Percentiles rank a stretch among this genome's conserved stretches.
These are phyloP conservation scores for Anas platyrhynchos DNA, from an alignment of 2,113 vertebrate species.

Conservation along the genomic window DNA sequence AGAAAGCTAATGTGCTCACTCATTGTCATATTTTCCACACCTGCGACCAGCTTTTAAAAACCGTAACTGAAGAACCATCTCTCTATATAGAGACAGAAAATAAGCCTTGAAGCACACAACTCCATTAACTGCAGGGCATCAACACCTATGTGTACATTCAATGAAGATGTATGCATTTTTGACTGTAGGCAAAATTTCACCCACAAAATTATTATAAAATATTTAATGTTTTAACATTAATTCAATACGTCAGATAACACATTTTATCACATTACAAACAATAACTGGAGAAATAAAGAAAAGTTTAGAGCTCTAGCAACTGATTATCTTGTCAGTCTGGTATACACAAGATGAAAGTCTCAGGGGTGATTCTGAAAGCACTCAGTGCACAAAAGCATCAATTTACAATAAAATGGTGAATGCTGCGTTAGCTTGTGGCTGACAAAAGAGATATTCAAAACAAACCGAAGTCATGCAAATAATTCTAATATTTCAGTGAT, in stretches of 20 bases:
- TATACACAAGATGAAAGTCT: not conserved
- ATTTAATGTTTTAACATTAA: not conserved
- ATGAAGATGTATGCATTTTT: not conserved
- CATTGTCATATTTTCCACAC: not conserved
- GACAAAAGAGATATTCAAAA: not conserved
- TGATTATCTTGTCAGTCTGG: not conserved
- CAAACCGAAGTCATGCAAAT: not conserved
- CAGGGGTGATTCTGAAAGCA: not conserved
- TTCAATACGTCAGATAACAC: not conserved
- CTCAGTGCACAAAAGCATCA: not conserved
- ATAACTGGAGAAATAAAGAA: not conserved
- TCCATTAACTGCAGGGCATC: not conserved
- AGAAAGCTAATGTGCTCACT: not conserved
- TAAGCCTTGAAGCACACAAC: not conserved
- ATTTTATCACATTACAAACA: not conserved
- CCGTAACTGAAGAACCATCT: not conserved
- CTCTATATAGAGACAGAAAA: not conserved
- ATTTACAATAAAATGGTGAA: not conserved
- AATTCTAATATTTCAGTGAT: not conserved
- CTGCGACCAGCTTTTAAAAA: not conserved
- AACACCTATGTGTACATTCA: not conserved
- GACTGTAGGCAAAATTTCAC: not conserved
- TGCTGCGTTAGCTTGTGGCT: not conserved
- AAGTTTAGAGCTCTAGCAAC: not conserved
- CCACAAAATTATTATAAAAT: not conserved